Base-by-base conservation (phyloP, 2,888 invertebrate species). In the Caenorhabditis imperialis region DNA sequence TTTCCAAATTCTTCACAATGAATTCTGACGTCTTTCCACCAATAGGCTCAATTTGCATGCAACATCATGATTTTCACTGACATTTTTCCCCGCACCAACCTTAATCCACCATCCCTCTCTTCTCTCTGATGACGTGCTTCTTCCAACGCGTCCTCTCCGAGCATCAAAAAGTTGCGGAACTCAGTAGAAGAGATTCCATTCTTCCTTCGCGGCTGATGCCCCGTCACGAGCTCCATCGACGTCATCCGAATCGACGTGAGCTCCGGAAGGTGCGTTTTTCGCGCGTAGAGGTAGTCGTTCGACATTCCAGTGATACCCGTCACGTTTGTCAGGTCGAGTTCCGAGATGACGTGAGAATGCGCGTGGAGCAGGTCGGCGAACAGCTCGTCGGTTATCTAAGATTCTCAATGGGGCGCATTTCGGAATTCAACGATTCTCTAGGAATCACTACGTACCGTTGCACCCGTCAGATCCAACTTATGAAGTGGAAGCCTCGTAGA, bases 101-200 rank as follows among this genome's bases (percentile, higher is more conserved):
- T 30, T 10, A 30, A 30, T 30, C 30, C 30, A 8, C 67, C 67
- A 6, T 67, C 65, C n/a, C 54, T 16, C 5, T 65, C 65, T 14
- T 58, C 50, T n/a, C n/a, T n/a, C 14, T 58, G 62, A 22, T 65
- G 44, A 6, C 53, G 8, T 1, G 76, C 76, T 10, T 70, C 76
- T 2, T 58, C 72, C 14, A 83, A 61, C 16, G 81, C 82, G 23
- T 80, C 80, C 23, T 80, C 83, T 4, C 82, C 78, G 12, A 83
- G 54, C 69, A 82, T 77, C 16, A 82, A 78, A 8, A 79, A 50
- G 16, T 67, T 50, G 38, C 75, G 54, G 33, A 69, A 51, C 20
- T 81, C 79, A 18, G 79, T 57, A 5, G 76, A 48, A 0, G 78
- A 77, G 0, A 73, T 65, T 20, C 81, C 82, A 42, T 78, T 67